Base-by-base conservation (phyloP, 1,140 invertebrate genomes). In the Galleria mellonella region DNA sequence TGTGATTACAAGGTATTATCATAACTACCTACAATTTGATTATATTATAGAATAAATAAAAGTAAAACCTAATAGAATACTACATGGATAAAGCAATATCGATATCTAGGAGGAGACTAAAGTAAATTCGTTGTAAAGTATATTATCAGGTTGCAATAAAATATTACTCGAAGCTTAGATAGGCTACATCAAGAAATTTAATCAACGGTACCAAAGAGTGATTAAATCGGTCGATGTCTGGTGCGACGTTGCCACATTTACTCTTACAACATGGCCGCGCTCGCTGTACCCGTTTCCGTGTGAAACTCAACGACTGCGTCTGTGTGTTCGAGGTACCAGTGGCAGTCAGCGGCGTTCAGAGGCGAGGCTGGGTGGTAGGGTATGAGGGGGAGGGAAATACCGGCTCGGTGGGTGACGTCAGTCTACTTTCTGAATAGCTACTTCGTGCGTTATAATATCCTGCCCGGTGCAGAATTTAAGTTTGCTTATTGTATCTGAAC, bases 191-290 rank as follows among this genome's bases (percentile, higher is more conserved):
- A 37, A 29, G 46, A 56, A 35, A 53, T 53, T 49, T 58, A 55
- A 56, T 54, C 44, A 56, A 54, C 52, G 48, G 51, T 41, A 51
- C 53, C 47, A 65, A 66, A 50, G 49, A 54, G 47, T 66, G 69
- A 74, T 74, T 81, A 82, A 79, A 77, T 79, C 76, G 78, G 76
- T 84, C 76, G 81, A 82, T 82, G 81, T 83, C 76, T 84, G 76
- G 67, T 78, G 82, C 82, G 78, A 70, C 78, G 81, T 85, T 85
- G 81, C 81, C 81, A 74, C 70, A 60, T 75, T 72, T 74, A 74
- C 73, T 75, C 75, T 79, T 79, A 76, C 75, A 81, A 86, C 76
- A 81, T 81, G 76, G 83, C 77, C 68, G 77, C 71, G 63, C 69
- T 72, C 65, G 69, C 67, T 65, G 74, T 75, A 71, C 74, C 64